Evolutionary conservation across 1,140 invertebrate species (phyloP), one percentile per base, ranked within the genome.

Genomic region (Polyergus mexicanus): DNA sequence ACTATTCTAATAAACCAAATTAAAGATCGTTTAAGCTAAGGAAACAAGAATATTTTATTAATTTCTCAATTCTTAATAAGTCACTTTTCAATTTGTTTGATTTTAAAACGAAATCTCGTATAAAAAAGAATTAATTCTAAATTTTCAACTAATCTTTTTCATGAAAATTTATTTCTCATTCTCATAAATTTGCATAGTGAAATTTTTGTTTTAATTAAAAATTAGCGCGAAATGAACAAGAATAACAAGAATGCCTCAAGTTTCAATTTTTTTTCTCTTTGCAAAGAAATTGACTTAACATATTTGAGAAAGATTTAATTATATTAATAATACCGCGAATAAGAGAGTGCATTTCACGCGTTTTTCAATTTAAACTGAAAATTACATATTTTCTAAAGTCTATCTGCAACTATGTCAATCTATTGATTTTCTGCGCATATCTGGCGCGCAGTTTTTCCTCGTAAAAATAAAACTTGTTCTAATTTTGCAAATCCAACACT

Each of bases 401-500:
- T 38, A 28, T 3, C 32, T 65, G 32, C 32, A 28, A 65, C 16
- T 38, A 35, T 65, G 25, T 65, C 25, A n/a, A 65, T 38, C 16
- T 62, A 62, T 62, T 19, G 62, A 63, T 63, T 35, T 63, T 63
- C 62, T 63, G 32, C 28, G 28, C 62, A 63, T 35, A 35, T 35
- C 62, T 63, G 10, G 16, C 7, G 25, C 32, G 32, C 62, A 35
- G 16, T 63, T 63, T 63, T 35, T 35, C 28, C 16, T 28, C 4
- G 13, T 62, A 28, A 62, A 62, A 62, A 32, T 62, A 41, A n/a
- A 19, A 35, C 13, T 4, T 58, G 2, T 62, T 41, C 10, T 32
- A 76, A 76, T 76, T 76, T 76, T 62, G 22, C 22, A 41, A 62
- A 44, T n/a, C 16, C n/a, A n/a, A 54, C 6, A 11, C 5, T 68